These are phyloP conservation scores for Cyclopterus lumpus DNA, from an alignment of 2,797 vertebrate genomes.

Conservation along the genomic window DNA sequence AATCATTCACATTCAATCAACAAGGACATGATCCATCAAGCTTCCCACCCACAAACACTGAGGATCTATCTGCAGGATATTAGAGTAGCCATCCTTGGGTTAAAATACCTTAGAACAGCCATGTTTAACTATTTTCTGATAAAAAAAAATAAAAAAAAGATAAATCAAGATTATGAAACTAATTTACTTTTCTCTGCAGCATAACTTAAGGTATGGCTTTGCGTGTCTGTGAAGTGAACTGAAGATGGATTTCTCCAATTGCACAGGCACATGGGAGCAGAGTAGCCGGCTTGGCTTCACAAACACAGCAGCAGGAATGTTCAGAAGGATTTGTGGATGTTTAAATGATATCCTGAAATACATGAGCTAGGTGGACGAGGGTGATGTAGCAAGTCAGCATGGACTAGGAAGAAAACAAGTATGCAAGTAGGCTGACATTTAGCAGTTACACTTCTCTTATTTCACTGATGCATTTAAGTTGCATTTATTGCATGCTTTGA, in stretches of 20 bases:
- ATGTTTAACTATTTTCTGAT: neutral
- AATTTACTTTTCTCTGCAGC: constrained; percentile 11
- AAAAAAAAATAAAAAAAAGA: neutral
- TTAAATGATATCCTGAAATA: constrained; percentile 39
- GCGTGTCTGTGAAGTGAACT: constrained; percentile 17
- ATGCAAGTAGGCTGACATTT: neutral
- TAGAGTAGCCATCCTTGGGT: neutral
- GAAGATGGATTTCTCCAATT: constrained; percentile 52
- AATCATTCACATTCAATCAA: neutral
- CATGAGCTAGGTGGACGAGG: neutral
- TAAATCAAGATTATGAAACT: constrained; percentile 10
- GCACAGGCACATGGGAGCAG: constrained; percentile 22
- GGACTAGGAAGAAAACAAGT: constrained; percentile 16
- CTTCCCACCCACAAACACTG: neutral
- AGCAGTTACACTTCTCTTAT: neutral
- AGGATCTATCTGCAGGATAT: neutral
- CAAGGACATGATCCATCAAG: neutral
- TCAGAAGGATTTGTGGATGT: constrained; percentile 22
- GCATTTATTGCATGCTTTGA: neutral
- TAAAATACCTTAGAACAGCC: neutral
- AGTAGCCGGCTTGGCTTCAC: constrained; percentile 8
- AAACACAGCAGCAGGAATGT: constrained; percentile 6
- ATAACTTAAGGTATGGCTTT: constrained; percentile 8
- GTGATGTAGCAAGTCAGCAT: neutral
- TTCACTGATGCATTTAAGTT: neutral